Conservation (phyloP, 92 coral and sea anemone species). For the Phenganax subtilis region DNA sequence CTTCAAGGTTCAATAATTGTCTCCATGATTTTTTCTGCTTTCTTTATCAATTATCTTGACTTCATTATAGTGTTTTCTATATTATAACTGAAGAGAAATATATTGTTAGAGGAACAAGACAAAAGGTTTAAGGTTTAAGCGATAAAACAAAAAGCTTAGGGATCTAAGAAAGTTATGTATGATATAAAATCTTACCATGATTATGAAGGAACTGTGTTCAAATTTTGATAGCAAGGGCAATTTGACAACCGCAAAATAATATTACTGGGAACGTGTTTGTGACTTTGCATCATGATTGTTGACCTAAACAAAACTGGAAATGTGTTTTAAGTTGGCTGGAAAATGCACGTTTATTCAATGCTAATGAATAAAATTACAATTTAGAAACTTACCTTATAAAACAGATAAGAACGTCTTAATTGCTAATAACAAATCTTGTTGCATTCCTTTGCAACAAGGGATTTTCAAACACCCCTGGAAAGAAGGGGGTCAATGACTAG, state of each 20-base stretch:
- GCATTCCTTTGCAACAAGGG: background rate
- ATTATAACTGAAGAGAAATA: constrained; percentile 20
- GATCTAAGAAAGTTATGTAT: constrained; percentile 7
- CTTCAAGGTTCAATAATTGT: background rate
- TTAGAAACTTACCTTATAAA: constrained; percentile 25
- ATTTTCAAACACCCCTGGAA: constrained; percentile 2
- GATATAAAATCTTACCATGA: constrained; percentile 13
- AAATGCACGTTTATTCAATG: constrained; percentile 8
- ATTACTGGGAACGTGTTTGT: constrained; percentile 19
- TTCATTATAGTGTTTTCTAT: constrained; percentile 8
- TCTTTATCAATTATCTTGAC: background rate
- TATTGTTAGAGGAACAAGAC: constrained; percentile 11
- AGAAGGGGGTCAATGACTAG: constrained; percentile 25
- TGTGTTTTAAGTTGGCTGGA: background rate
- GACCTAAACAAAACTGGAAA: constrained; percentile 21
- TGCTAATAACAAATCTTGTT: constrained; percentile 14
- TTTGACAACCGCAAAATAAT: constrained; percentile 17
- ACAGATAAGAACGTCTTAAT: background rate
- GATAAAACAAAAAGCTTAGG: background rate
- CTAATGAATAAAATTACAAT: constrained; percentile 1
- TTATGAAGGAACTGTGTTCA: constrained; percentile 5
- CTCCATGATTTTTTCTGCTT: too few relatives aligned
- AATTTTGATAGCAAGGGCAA: constrained; percentile 9
- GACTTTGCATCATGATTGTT: constrained; percentile 23
- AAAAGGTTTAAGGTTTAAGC: background rate